Evolutionary conservation across 2,113 vertebrate species (phyloP), one percentile per base, ranked within the genome.

Genomic region (Pelmatolapia mariae): DNA sequence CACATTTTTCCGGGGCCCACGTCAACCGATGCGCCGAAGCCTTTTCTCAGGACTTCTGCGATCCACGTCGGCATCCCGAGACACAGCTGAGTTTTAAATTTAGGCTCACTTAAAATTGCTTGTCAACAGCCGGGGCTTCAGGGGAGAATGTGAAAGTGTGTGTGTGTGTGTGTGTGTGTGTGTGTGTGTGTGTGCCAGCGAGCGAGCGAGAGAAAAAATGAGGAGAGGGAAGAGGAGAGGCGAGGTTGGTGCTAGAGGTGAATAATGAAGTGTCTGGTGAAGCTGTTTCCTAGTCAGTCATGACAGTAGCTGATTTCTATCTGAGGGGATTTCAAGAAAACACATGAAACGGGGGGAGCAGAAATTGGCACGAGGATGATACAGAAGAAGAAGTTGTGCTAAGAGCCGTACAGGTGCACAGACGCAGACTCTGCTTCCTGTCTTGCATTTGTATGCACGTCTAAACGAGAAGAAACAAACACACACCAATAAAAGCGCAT

Each of bases 231-330:
- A 86, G 85, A 56, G 33, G 80, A 80, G 84, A 80, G 45, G 85
- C 22, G 38, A 87, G 92, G 84, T 85, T 93, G 85, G 71, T 85
- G 92, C 84, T 89, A 53, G 82, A 92, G 92, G 94, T 96, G 93
- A 95, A 95, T 96, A 96, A 96, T 95, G 94, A 96, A 96, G 94
- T 95, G 95, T 95, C 94, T 94, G 94, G 89, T 91, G 90, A 93
- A 94, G 92, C 90, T 78, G 90, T 90, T 92, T 92, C 84, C 80
- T 84, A 93, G 92, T 95, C 94, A 94, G 80, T 94, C 93, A 95
- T 91, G 92, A 94, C 87, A 88, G 89, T 93, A 93, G 94, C 90
- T 91, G 94, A 94, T 94, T 95, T 94, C 90, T 93, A 96, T 96
- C 92, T 66, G 84, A n/a, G 81, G 87, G 81, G 80, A 63, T 82